Evolutionary conservation across 1,140 invertebrate species (phyloP), one percentile per base, ranked within the genome.

Genomic region (Acromyrmex charruanus): DNA sequence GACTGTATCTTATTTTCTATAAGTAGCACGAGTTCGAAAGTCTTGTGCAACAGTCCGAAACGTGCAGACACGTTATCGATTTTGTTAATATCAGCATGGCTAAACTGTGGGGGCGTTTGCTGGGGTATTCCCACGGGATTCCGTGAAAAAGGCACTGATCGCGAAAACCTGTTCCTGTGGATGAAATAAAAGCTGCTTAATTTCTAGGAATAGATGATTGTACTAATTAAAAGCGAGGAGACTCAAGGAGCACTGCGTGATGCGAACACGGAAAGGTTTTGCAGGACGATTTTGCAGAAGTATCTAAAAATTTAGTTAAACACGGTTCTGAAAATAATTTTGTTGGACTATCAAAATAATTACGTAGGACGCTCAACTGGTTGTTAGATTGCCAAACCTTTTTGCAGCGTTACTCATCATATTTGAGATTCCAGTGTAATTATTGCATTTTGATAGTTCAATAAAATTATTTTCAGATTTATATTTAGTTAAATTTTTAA

Each of bases 191-290:
- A 75, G 55, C 69, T 51, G 39, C 35, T 1, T 14, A 69, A 1
- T 75, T 61, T 75, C 80, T 21, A 61, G 39, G 80, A 84, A 53
- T n/a, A 35, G 39, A 58, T 25, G 68, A 84, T 39, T 18, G 7
- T 21, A 69, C 18, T 58, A 68, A 84, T 84, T 84, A 84, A 84
- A 84, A 84, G 69, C 35, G 80, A 69, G n/a, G 55, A 59, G 49
- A 58, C 39, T 18, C 51, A 3, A 31, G 3, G 79, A 59, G n/a
- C 28, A 25, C 44, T 18, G 49, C 61, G 61, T 3, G 31, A 16
- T 59, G 51, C 69, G 53, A 44, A 44, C 39, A 44, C 10, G 39
- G 9, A 44, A 44, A 44, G 25, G 25, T 25, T 25, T 25, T 25
- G 0, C 25, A 25, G 9, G 9, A 44, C 9, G 39, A 2, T 44